Evolutionary conservation across 2,888 invertebrate genomes (phyloP), one percentile per base, ranked within the genome.

Genomic region (Unio delphinus): DNA sequence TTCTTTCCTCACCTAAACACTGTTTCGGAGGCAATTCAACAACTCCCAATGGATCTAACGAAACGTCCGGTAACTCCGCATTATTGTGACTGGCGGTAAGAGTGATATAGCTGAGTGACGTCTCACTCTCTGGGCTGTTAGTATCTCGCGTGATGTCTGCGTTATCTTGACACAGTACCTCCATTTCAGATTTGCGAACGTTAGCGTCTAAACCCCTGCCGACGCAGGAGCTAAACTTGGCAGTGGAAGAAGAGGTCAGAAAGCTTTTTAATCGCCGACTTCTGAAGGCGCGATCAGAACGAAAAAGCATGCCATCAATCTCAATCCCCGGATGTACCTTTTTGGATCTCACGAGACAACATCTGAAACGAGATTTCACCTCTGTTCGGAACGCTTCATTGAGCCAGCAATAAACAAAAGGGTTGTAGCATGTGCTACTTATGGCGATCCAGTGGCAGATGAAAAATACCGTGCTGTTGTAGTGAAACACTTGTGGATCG

Each of bases 331-430:
- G 78, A 66, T 77, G 78, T 7, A 80, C 71, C 26, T 68, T 73
- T 67, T 75, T 75, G 30, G 78, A 71, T 58, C 65, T 45, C 15
- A 45, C 45, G 11, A 45, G 45, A 71, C 88, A 87, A 63, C 88
- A 89, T 7, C 83, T 73, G 55, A 90, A 82, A 75, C 88, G 82
- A 0, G 84, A 65, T 65, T 85, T 83, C 30, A 88, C 86, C 67
- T 86, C 86, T n/a, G 82, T 82, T 54, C 91, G 83, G 80, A 91
- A 91, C 70, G 87, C 85, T 69, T 90, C 90, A 76, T 91, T 91
- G 26, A 91, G 81, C 90, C 91, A 91, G 74, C 90, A 91, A 76
- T 91, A 91, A 23, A 91, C 90, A 76, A 91, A 91, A 0, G 91
- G 91, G 73, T 91, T 91, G 80, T 89, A 91, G 76, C 91, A 90